Evolutionary conservation across 2,797 vertebrate species (phyloP).

Genomic region (Huso huso): DNA sequence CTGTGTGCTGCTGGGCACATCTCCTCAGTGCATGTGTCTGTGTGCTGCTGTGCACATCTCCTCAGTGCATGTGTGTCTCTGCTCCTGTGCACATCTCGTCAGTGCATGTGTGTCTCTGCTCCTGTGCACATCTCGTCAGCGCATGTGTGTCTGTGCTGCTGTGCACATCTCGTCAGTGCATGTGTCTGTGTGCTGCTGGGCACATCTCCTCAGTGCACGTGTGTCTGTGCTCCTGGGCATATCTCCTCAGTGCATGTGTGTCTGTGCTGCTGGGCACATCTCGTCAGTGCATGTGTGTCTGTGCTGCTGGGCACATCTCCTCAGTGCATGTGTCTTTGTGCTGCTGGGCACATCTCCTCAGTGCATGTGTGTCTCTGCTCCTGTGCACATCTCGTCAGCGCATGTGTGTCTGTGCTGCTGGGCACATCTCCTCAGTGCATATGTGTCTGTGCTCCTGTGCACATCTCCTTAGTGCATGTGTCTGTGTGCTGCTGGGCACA

Average conservation of each 20-base stretch:
- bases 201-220: neutral
- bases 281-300: neutral
- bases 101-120: neutral
- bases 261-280: neutral
- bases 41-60: constrained; percentile 4
- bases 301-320: neutral
- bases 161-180: neutral
- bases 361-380: no score
- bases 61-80: no score
- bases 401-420: no score
- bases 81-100: constrained; percentile 2
- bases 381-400: no score
- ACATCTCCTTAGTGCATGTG: no score
- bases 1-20: neutral
- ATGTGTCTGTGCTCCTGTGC: no score
- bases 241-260: no score
- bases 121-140: neutral
- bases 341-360: neutral
- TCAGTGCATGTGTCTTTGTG: neutral
- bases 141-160: neutral
- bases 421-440: no score
- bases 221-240: no score
- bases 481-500: no score
- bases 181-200: constrained; percentile 3
- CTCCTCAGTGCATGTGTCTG: neutral